phyloP scores from a whole-genome alignment of 1,140 invertebrate genomes.

The Nilaparvata lugens region DNA sequence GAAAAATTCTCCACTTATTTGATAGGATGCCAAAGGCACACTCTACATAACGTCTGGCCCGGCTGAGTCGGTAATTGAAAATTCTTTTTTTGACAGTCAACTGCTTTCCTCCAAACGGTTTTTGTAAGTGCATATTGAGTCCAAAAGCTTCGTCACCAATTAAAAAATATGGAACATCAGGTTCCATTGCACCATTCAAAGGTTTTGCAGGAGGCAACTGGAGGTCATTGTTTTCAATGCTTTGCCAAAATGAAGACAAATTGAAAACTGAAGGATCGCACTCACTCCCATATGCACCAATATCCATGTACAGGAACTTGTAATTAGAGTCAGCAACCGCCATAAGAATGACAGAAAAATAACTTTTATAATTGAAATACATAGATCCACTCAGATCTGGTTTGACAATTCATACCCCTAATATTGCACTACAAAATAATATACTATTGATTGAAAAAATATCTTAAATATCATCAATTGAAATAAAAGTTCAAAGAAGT shows the following conservation, averaged over 20 bases:
- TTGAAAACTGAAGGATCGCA: conserved; percentile 14
- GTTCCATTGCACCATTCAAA: not conserved
- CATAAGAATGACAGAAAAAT: conserved; percentile 36
- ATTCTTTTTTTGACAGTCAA: conserved; percentile 23
- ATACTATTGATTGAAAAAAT: too few relatives aligned
- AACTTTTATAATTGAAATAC: conserved; percentile 38
- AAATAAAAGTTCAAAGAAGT: too few relatives aligned
- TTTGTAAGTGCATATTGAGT: conserved; percentile 30
- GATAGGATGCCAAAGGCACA: conserved; percentile 29
- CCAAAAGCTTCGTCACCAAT: conserved; percentile 37
- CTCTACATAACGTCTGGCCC: conserved; percentile 26
- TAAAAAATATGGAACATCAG: conserved; percentile 13
- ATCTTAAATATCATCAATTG: too few relatives aligned
- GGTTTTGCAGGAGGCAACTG: not conserved
- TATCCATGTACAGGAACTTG: conserved; percentile 35
- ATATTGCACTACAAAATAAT: too few relatives aligned
- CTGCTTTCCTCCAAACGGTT: conserved; percentile 22
- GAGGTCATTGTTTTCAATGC: conserved; percentile 3
- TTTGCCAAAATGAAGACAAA: conserved; percentile 9
- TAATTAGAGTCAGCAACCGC: conserved; percentile 37
- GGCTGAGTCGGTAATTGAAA: conserved; percentile 28
- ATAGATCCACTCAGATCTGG: conserved; percentile 29
- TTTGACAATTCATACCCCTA: too few relatives aligned
- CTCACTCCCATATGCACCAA: conserved; percentile 23
- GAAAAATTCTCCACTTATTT: conserved; percentile 33